Evolutionary conservation across 2,888 invertebrate genomes (phyloP), one percentile per base, ranked within the genome.

Genomic region (Drosophila subquinaria): DNA sequence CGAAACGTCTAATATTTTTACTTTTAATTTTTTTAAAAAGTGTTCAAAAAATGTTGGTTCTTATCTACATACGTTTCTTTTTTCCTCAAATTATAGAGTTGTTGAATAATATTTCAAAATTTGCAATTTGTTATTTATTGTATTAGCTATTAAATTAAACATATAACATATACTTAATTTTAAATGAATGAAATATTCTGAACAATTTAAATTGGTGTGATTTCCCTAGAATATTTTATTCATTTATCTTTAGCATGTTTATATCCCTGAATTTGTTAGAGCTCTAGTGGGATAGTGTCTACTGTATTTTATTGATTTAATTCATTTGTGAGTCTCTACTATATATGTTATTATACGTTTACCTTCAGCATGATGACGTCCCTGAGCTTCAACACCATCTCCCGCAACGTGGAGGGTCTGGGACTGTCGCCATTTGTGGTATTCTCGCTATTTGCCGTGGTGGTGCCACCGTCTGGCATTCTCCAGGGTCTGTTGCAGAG

Each of bases 351-450:
- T 27, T 1, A 17, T 10, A 23, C 5, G 8, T 10, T 45, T 27
- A 23, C 10, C 56, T 30, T 13, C 82, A 94, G 94, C 65, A 94
- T 94, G 94, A 93, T 94, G 15, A 92, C 94, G 76, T 94, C 94
- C 1, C 85, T 94, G 17, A 93, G 94, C 79, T 94, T 94, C 73
- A 94, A 94, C 80, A 94, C 94, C 3, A 94, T 94, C 45, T 94
- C 94, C 0, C 92, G 94, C 57, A 94, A 94, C 80, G 93, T 94
- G 4, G 94, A 94, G 83, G 94, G 94, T 4, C 84, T 94, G 57
- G 93, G 93, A 0, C 91, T 93, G 43, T 94, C 94, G 1, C 94
- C 94, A 1, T 94, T 94, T 80, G 75, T 94, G 33, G 92, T 94
- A 75, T 94, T 94, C 88, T 93, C 93, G 6, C 82, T 94, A 8